Evolutionary conservation across 2,113 vertebrate genomes (phyloP), one percentile per base, ranked within the genome.

Genomic region (Castor canadensis): DNA sequence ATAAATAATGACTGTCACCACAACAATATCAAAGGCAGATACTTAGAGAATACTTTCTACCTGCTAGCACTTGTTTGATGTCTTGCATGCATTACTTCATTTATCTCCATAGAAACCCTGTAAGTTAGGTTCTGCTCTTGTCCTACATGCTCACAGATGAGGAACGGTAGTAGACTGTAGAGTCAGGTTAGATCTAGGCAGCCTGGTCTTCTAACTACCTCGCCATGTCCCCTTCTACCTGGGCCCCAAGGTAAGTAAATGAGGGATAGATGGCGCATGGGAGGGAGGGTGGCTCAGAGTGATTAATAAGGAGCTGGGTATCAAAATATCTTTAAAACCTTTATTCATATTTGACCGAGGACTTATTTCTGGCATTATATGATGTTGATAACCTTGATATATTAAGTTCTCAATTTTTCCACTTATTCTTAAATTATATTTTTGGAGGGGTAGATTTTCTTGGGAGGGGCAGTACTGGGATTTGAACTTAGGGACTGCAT

Each of bases 71-170:
- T 87, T 64, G n/a, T 45, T 92, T 64, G 75, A 49, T 52, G 47
- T 77, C 47, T 60, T 30, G 30, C 30, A 40, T 71, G 76, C 32
- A 47, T 84, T 58, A 73, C 84, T 35, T 84, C 28, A 80, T 79
- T 83, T 62, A 80, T 91, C n/a, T 47, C 94, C 49, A 56, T 69
- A 73, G 82, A 87, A 90, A 62, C 56, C 11, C 16, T 95, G 66
- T 67, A 20, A 43, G 47, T 72, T 82, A 73, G 20, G 11, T 79
- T 84, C 71, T 91, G 15, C 52, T 62, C 62, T 80, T 95, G 11
- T 64, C 83, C 75, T 62, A 26, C 19, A 24, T 60, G 47, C 64
- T 85, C 87, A 38, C 11, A 67, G 73, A 64, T 58, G 49, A 88
- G 72, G 32, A 28, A 7, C 40, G 28, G 56, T 88, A 73, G 77